phyloP scores from a whole-genome alignment of 92 coral and sea anemone genomes.

The Paramuricea clavata region DNA sequence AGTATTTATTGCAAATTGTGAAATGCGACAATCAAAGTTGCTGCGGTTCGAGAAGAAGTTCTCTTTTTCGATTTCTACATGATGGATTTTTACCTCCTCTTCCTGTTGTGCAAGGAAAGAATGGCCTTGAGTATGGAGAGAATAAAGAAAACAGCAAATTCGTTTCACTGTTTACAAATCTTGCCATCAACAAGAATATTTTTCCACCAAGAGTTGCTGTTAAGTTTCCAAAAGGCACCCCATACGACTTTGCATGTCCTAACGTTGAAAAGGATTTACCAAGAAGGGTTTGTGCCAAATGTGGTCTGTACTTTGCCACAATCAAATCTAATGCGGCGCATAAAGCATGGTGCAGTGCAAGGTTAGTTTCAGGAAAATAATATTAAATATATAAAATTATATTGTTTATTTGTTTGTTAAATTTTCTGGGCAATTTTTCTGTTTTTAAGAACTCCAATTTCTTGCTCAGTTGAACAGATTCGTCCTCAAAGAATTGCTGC shows the following conservation, averaged over 20 bases:
- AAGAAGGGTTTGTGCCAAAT: neutral
- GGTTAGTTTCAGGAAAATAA: neutral
- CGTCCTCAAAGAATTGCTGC: neutral
- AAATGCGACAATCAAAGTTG: neutral
- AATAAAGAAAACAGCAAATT: neutral
- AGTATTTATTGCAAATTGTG: neutral
- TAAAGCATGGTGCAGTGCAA: neutral
- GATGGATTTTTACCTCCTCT: slow-evolving; percentile 10
- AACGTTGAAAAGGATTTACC: neutral
- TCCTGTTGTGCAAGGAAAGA: neutral
- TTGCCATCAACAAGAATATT: neutral
- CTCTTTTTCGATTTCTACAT: neutral
- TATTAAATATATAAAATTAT: neutral
- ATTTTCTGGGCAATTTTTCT: neutral
- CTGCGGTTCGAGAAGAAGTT: neutral
- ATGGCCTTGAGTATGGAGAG: neutral
- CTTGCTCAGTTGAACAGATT: neutral
- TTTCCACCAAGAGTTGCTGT: neutral
- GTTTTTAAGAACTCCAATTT: neutral
- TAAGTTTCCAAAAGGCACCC: neutral
- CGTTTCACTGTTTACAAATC: neutral
- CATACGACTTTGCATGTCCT: neutral
- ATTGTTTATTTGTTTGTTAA: neutral
- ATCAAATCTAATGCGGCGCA: neutral
- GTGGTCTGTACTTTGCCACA: neutral